Conservation (phyloP, 2,797 vertebrate genomes). For the Corythornis leucogaster region DNA sequence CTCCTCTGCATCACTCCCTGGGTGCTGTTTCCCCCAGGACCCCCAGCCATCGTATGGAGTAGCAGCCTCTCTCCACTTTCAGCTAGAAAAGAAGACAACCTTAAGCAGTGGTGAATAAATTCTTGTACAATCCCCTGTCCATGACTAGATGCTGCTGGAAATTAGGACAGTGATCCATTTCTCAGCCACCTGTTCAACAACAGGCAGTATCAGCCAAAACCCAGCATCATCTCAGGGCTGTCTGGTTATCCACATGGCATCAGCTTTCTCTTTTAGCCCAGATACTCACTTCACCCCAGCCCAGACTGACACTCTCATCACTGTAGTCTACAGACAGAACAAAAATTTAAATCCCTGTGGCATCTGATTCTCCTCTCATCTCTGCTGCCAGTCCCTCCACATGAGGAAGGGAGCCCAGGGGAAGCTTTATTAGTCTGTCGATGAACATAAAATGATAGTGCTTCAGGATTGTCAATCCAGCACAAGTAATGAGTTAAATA, state of each 20-base stretch:
- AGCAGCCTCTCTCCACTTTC: neutral
- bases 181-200: neutral
- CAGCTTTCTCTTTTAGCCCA: neutral
- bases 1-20: rapidly evolving
- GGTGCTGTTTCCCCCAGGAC: neutral
- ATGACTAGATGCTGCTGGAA: neutral
- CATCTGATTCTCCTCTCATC: constrained; percentile 28
- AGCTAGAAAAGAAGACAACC: neutral
- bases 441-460: constrained; percentile 29
- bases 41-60: rapidly evolving
- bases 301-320: neutral
- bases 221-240: neutral
- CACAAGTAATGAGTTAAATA: constrained; percentile 58
- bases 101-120: neutral
- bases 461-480: constrained; percentile 57
- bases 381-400: neutral
- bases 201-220: neutral
- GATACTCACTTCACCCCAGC: neutral
- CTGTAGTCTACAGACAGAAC: constrained; percentile 8
- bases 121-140: neutral
- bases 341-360: constrained; percentile 33
- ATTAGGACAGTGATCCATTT: neutral
- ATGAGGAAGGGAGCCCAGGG: constrained; percentile 12
- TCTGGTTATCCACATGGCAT: neutral
- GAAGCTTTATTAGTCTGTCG: constrained; percentile 21